phyloP scores from a whole-genome alignment of 92 coral and sea anemone genomes.

The Phenganax stokvisi region DNA sequence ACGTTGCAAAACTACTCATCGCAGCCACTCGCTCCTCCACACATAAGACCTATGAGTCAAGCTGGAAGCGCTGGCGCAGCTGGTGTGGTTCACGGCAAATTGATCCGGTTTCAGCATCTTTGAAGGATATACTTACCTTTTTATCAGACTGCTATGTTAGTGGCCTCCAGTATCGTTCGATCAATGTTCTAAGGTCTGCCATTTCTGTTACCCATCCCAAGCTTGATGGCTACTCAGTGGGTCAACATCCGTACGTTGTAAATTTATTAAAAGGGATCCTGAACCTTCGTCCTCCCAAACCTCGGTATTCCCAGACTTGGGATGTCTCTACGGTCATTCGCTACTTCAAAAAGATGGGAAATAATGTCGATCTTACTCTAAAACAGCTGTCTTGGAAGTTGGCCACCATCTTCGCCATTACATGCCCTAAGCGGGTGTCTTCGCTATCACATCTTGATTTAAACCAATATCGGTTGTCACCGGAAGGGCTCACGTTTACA shows the following conservation, averaged over 20 bases:
- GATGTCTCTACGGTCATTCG: conserved; percentile 31
- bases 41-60: conserved; percentile 45
- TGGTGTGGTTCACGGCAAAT: conserved; percentile 55
- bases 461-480: background rate
- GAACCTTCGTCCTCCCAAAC: conserved; percentile 46
- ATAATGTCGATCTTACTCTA: conserved; percentile 13
- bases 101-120: conserved; percentile 51
- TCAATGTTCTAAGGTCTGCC: conserved; percentile 21
- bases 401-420: conserved; percentile 34
- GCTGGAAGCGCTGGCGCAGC: conserved; percentile 46
- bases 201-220: conserved; percentile 24
- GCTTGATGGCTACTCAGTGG: conserved; percentile 23
- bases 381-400: conserved; percentile 35
- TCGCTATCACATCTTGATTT: background rate
- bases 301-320: conserved; percentile 37
- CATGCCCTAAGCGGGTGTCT: conserved; percentile 47
- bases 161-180: conserved; percentile 13
- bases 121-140: conserved; percentile 29
- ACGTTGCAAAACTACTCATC: conserved; percentile 47
- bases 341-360: conserved; percentile 28
- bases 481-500: background rate
- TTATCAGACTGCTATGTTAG: background rate
- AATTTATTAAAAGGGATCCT: conserved; percentile 35
- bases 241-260: conserved; percentile 25
- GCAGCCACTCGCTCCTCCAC: conserved; percentile 53